Conservation (phyloP, 2,888 invertebrate species). For the Pteria penguin region DNA sequence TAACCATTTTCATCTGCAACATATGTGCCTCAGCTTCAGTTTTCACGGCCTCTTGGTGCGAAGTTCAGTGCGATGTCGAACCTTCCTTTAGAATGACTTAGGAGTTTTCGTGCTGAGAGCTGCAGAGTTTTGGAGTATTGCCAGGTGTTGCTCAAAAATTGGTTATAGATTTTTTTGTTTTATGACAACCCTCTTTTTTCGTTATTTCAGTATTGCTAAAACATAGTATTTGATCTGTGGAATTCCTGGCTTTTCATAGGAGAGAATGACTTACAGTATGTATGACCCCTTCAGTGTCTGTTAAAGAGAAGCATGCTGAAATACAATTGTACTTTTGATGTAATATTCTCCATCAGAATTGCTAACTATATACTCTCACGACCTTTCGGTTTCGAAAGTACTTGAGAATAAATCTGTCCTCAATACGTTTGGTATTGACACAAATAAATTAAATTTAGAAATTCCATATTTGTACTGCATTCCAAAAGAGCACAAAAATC, state of each 20-base stretch:
- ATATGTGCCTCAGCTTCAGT: conserved; percentile 14
- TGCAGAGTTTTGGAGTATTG: conserved; percentile 13
- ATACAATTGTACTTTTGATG: conserved; percentile 16
- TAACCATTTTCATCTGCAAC: conserved; percentile 13
- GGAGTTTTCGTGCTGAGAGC: conserved; percentile 12
- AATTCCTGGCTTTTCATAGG: neutral
- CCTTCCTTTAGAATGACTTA: conserved; percentile 19
- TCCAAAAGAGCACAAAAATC: too few species aligned
- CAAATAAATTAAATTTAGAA: too few species aligned
- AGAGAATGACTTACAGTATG: conserved; percentile 7
- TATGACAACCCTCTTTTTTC: neutral
- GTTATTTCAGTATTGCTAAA: conserved; percentile 1
- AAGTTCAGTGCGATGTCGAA: too few species aligned
- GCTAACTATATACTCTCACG: too few species aligned
- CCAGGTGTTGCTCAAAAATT: conserved; percentile 5
- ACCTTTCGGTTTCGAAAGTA: too few species aligned
- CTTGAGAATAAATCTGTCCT: too few species aligned
- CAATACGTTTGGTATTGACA: too few species aligned
- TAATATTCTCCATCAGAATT: conserved; percentile 8
- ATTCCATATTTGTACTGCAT: too few species aligned
- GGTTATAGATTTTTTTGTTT: conserved; percentile 2
- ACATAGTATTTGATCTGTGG: neutral
- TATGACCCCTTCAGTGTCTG: neutral
- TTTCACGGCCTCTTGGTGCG: conserved; percentile 29
- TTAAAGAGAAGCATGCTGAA: conserved; percentile 7